Conservation (phyloP, 2,113 vertebrate genomes). For the Junco hyemalis region DNA sequence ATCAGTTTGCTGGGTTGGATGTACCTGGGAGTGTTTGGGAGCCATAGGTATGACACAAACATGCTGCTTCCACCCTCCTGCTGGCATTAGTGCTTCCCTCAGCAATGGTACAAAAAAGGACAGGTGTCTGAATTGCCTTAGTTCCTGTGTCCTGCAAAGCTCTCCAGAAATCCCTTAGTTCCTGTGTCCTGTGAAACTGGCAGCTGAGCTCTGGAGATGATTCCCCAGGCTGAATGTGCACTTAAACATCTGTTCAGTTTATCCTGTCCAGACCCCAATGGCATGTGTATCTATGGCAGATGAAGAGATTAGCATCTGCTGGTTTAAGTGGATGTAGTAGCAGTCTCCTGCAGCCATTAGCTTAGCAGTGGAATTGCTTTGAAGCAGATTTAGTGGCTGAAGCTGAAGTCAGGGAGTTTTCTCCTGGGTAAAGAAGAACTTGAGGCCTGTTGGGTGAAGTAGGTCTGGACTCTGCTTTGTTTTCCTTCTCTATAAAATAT, state of each 20-base stretch:
- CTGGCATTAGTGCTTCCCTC: not conserved
- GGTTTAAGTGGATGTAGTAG: constrained; percentile 15
- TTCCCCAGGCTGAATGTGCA: not conserved
- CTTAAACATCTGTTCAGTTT: constrained; percentile 36
- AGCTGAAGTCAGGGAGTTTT: not conserved
- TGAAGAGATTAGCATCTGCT: constrained; percentile 50
- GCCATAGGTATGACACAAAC: not conserved
- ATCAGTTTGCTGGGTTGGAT: not conserved
- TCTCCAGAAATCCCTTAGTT: constrained; percentile 16
- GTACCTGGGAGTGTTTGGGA: not conserved
- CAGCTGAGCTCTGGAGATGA: not conserved
- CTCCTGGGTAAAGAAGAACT: not conserved
- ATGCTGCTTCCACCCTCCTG: not conserved
- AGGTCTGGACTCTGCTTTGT: not conserved
- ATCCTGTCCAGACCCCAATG: constrained; percentile 43
- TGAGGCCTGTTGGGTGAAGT: not conserved
- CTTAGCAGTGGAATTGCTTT: constrained; percentile 45
- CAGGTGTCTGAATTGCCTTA: not conserved
- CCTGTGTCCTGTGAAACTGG: not conserved
- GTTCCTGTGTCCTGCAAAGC: not conserved
- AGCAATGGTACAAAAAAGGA: not conserved
- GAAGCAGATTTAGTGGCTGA: constrained; percentile 37
- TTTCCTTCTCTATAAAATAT: not conserved
- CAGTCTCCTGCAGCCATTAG: not conserved
- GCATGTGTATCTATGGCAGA: constrained; percentile 19